phyloP scores from a whole-genome alignment of 1,140 invertebrate species.

The Apis cerana region DNA sequence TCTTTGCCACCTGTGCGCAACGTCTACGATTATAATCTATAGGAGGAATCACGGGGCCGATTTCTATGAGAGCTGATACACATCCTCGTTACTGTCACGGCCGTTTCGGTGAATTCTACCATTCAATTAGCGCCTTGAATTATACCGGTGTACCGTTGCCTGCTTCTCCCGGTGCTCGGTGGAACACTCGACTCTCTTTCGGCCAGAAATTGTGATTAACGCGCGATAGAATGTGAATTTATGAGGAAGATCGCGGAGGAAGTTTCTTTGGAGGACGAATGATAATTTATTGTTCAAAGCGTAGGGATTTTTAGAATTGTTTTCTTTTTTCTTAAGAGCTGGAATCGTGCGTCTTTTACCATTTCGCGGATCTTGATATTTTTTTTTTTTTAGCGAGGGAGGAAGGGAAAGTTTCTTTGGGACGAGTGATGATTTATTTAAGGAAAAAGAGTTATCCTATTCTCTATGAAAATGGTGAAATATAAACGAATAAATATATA shows the following conservation, averaged over 20 bases:
- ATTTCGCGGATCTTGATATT: too few relatives aligned
- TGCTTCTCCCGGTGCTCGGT: not conserved
- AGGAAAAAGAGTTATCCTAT: too few relatives aligned
- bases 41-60: not conserved
- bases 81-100: conserved; percentile 2
- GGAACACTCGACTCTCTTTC: not conserved
- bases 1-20: conserved; percentile 38
- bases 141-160: not conserved
- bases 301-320: too few relatives aligned
- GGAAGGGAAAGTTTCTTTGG: too few relatives aligned
- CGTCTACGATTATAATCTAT: not conserved
- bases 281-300: not conserved
- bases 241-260: not conserved
- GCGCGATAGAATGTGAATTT: not conserved
- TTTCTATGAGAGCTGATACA: conserved; percentile 14
- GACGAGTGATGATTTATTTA: too few relatives aligned
- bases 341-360: too few relatives aligned
- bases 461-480: too few relatives aligned
- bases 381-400: too few relatives aligned
- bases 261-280: too few relatives aligned
- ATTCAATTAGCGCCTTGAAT: conserved; percentile 12
- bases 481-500: too few relatives aligned
- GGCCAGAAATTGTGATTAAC: not conserved
- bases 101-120: not conserved
- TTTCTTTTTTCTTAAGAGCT: too few relatives aligned